These are phyloP conservation scores for Sinhomidia bicolor DNA, from an alignment of 2,888 invertebrate genomes.

Conservation along the genomic window DNA sequence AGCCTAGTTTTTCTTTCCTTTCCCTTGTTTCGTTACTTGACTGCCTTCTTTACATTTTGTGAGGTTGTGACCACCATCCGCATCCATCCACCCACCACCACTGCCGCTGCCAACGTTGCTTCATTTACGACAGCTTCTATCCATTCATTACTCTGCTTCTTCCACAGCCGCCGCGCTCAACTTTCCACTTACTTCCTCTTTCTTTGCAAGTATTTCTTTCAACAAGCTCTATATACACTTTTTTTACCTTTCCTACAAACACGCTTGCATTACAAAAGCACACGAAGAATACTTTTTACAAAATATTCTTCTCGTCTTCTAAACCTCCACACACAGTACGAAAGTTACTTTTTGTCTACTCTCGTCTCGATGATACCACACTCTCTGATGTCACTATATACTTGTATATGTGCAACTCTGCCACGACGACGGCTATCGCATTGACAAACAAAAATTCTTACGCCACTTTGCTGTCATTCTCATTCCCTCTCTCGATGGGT, in stretches of 20 bases:
- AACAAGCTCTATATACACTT: neutral
- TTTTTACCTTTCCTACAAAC: too few species aligned
- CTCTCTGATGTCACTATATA: too few species aligned
- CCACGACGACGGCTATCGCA: neutral
- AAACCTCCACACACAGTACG: neutral
- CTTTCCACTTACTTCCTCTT: slow-evolving; percentile 22
- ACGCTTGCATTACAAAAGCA: too few species aligned
- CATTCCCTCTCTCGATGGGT: neutral
- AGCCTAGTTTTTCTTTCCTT: slow-evolving; percentile 69
- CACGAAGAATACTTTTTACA: neutral
- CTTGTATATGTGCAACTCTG: too few species aligned
- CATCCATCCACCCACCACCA: neutral
- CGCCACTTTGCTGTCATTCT: slow-evolving; percentile 40
- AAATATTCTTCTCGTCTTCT: neutral
- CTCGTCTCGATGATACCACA: too few species aligned
- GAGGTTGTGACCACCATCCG: slow-evolving; percentile 45
- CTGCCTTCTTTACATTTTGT: neutral
- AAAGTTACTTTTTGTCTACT: too few species aligned
- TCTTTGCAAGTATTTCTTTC: neutral
- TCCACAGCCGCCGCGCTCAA: neutral
- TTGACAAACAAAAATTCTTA: neutral
- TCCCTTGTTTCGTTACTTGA: slow-evolving; percentile 18
- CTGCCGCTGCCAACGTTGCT: too few species aligned
- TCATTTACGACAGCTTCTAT: slow-evolving; percentile 37
- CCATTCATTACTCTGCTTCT: slow-evolving; percentile 13